Conservation (phyloP, 1,140 invertebrate genomes). For the Hesperophylax magnus region DNA sequence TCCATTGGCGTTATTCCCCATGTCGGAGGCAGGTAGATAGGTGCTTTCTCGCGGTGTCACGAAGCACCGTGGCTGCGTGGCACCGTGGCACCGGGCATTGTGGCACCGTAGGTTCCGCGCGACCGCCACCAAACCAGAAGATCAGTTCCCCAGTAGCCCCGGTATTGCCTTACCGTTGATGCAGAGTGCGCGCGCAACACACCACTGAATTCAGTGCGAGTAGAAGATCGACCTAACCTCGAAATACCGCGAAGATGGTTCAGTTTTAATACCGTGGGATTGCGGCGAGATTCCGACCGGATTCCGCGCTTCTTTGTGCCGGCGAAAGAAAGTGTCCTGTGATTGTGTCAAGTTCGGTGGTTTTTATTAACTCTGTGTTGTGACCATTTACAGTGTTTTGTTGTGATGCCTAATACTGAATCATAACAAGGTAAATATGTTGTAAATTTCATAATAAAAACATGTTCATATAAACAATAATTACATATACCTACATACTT, state of each 20-base stretch:
- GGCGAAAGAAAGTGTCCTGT: background rate
- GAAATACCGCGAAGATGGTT: background rate
- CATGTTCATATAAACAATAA: too few species aligned
- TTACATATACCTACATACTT: too few species aligned
- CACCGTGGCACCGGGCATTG: too few species aligned
- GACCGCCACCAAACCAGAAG: background rate
- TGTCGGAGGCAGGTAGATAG: background rate
- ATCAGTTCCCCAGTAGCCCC: background rate
- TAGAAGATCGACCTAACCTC: background rate
- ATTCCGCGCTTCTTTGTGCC: background rate
- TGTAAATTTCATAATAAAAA: too few species aligned
- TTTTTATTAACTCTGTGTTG: background rate
- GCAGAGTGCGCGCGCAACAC: slow-evolving; percentile 24
- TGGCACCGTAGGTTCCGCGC: too few species aligned
- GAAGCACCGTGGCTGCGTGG: too few species aligned
- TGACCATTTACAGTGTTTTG: background rate
- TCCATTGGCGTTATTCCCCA: too few species aligned
- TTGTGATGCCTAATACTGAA: background rate
- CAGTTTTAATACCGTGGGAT: background rate
- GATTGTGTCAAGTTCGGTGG: background rate
- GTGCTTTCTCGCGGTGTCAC: background rate
- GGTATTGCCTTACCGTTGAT: background rate
- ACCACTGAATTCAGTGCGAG: background rate
- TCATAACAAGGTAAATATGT: too few species aligned
- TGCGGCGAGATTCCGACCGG: slow-evolving; percentile 5